phyloP scores from a whole-genome alignment of 2,113 vertebrate species.

The Puntigrus tetrazona region DNA sequence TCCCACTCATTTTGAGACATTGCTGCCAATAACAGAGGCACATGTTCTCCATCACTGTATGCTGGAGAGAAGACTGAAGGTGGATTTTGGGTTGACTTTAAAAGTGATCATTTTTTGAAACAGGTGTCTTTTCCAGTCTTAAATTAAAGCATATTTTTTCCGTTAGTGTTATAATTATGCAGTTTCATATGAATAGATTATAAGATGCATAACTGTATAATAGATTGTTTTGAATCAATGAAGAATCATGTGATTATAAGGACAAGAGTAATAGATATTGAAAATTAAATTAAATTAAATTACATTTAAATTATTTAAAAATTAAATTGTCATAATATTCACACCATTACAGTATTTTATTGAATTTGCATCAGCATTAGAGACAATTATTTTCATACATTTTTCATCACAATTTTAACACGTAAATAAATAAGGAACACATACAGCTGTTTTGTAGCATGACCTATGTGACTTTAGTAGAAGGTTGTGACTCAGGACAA shows the following conservation, averaged over 20 bases:
- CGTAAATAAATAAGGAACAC: neutral
- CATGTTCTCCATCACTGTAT: neutral
- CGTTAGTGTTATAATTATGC: neutral
- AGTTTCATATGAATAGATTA: neutral
- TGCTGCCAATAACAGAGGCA: neutral
- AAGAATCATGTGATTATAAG: neutral
- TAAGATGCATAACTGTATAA: too few species aligned
- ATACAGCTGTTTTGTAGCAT: neutral
- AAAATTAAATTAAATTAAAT: neutral
- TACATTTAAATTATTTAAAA: too few species aligned
- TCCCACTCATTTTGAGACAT: neutral
- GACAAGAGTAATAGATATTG: neutral
- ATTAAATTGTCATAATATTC: neutral
- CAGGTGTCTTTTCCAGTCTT: neutral
- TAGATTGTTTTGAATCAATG: neutral
- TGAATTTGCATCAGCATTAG: too few species aligned
- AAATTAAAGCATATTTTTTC: neutral
- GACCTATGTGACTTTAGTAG: constrained; percentile 14
- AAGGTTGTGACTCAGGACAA: neutral
- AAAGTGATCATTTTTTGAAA: neutral
- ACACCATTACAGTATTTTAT: neutral
- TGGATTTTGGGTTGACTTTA: neutral
- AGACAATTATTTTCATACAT: neutral
- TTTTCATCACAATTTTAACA: neutral
- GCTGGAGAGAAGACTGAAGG: neutral